Evolutionary conservation across 1,140 invertebrate genomes (phyloP).

Genomic region (Zophobas atratus): DNA sequence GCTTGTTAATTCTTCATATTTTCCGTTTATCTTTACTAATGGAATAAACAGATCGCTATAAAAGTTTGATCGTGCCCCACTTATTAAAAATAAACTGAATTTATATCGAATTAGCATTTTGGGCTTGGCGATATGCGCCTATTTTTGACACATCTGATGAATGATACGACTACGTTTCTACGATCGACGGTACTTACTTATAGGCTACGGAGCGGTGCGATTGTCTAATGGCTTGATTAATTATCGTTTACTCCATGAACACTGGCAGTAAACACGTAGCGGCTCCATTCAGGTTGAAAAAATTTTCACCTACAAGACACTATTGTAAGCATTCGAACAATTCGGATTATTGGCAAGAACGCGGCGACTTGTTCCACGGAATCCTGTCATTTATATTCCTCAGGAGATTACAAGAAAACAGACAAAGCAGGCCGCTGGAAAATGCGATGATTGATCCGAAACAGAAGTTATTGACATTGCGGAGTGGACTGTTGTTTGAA

Average conservation of each 20-base stretch:
- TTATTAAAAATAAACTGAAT: conserved; percentile 43
- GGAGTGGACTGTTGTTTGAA: conserved; percentile 35
- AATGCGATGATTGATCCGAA: conserved; percentile 35
- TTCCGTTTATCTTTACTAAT: conserved; percentile 7
- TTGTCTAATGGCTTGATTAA: conserved; percentile 27
- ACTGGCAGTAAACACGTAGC: conserved; percentile 4
- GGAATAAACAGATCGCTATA: conserved; percentile 26
- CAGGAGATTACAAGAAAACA: conserved; percentile 10
- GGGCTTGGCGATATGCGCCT: conserved; percentile 39
- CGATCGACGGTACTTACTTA: conserved; percentile 13
- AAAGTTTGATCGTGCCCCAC: conserved; percentile 31
- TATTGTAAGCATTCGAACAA: conserved; percentile 22
- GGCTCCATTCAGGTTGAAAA: not conserved
- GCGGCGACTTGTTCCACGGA: conserved; percentile 14
- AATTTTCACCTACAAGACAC: conserved; percentile 4
- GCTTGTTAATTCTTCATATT: conserved; percentile 24
- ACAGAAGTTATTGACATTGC: conserved; percentile 27
- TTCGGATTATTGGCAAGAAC: conserved; percentile 20
- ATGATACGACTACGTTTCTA: conserved; percentile 21
- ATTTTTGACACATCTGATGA: conserved; percentile 33
- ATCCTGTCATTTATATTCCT: conserved; percentile 34
- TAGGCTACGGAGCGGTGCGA: conserved; percentile 8
- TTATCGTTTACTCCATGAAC: not conserved
- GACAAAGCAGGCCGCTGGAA: conserved; percentile 12
- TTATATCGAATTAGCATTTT: conserved; percentile 21